phyloP scores from a whole-genome alignment of 2,797 vertebrate species.

The Peromyscus attwateri region DNA sequence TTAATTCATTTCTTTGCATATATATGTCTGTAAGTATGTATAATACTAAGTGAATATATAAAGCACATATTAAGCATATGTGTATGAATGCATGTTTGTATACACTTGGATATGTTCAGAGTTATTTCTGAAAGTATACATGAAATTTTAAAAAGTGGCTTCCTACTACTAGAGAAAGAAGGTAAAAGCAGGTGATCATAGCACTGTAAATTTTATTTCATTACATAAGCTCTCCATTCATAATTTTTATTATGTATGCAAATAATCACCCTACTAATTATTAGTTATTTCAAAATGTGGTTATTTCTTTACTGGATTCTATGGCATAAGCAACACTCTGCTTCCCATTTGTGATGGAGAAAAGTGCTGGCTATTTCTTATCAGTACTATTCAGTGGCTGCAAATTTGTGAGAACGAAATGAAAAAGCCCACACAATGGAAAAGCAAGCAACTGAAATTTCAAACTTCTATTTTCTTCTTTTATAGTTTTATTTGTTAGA shows the following conservation, averaged over 20 bases:
- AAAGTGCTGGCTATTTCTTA: not conserved
- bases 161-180: not conserved
- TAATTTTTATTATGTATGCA: not conserved
- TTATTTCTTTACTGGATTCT: not conserved
- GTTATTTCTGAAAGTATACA: slow-evolving; percentile 15
- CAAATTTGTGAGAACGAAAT: slow-evolving; percentile 26
- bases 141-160: not conserved
- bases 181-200: not conserved
- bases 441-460: slow-evolving; percentile 38
- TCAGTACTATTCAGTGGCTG: not conserved
- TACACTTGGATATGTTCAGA: not conserved
- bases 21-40: not conserved
- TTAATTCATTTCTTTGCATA: not conserved
- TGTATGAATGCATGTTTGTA: not conserved
- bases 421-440: not conserved
- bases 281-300: not conserved
- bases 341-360: slow-evolving; percentile 9
- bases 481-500: slow-evolving; percentile 40
- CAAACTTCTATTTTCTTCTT: slow-evolving; percentile 25
- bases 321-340: too few relatives aligned
- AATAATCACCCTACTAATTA: slow-evolving; percentile 2
- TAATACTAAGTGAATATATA: too few relatives aligned
- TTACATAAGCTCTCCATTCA: not conserved
- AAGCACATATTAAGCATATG: not conserved
- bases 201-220: not conserved